Base-by-base conservation (phyloP, 2,113 vertebrate genomes). In the Furnarius figulus region DNA sequence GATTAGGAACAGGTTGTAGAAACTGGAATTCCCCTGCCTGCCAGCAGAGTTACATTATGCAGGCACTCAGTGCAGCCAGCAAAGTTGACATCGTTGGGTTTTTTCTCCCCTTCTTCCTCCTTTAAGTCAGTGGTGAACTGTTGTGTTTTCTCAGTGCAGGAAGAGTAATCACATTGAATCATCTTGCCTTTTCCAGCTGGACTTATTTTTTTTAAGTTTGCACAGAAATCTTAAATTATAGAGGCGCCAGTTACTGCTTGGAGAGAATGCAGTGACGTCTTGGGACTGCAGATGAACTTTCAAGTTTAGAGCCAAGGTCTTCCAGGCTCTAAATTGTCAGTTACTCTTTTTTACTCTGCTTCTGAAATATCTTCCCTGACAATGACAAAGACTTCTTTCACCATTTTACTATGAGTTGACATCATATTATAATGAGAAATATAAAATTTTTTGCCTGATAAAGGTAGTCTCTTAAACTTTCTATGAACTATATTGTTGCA, bases 241-340 rank as follows among this genome's bases (percentile, higher is more conserved):
- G 76, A 62, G 84, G 66, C 39, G 28, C 55, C 67, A 65, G 84
- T 91, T 95, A 76, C 76, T 79, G 55, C 63, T 83, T 73, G 62
- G 88, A 94, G 93, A 79, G 78, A 93, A 93, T 85, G 66, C 58
- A 85, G 46, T 88, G 82, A 62, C 46, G 58, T 94, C 91, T 85
- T 12, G 92, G 90, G 94, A 94, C 85, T 78, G 24, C 55, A 77
- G 81, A 77, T 82, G 84, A 96, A 62, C 93, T 78, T 89, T 92
- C 14, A 74, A 68, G 37, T 92, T 92, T 40, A 44, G 33, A 94
- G 85, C 79, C 96, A 95, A 76, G 25, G 24, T 82, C 87, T 91
- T 95, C 55, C 39, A 87, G 75, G 40, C 89, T 95, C 71, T 79
- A 15, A 95, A 53, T 71, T 93, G 31, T 84, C 93, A 37, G 56